Evolutionary conservation across 2,888 invertebrate genomes (phyloP).

Genomic region (Biston stratarius): DNA sequence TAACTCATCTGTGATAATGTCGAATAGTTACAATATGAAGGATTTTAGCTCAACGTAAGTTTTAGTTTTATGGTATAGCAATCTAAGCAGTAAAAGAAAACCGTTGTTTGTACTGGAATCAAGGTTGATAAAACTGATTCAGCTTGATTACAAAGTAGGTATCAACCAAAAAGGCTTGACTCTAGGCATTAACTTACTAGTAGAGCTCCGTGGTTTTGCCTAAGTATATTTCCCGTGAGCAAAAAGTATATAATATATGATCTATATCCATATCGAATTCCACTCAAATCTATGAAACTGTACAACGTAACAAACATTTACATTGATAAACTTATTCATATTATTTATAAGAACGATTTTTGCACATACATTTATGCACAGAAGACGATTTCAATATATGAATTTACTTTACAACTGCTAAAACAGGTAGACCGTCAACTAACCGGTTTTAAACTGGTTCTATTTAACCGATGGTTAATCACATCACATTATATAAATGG

Average conservation of each 20-base stretch:
- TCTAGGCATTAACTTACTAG: neutral
- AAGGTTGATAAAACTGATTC: neutral
- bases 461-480: neutral
- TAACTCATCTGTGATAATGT: slow-evolving; percentile 63
- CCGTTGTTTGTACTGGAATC: neutral
- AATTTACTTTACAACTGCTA: neutral
- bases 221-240: too few relatives aligned
- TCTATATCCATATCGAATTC: too few relatives aligned
- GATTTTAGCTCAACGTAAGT: slow-evolving; percentile 83
- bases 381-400: too few relatives aligned
- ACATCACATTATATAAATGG: neutral
- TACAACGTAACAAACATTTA: too few relatives aligned
- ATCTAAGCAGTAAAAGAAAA: neutral
- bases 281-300: too few relatives aligned
- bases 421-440: neutral
- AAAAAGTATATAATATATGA: too few relatives aligned
- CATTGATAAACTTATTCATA: too few relatives aligned
- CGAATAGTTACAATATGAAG: slow-evolving; percentile 80
- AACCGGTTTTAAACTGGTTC: slow-evolving; percentile 4
- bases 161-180: neutral
- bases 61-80: slow-evolving; percentile 12
- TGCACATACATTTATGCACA: too few relatives aligned
- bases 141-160: neutral
- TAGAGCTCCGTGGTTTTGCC: too few relatives aligned
- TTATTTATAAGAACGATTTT: too few relatives aligned